phyloP scores from a whole-genome alignment of 2,888 invertebrate species.

The Diplolepis rosae region DNA sequence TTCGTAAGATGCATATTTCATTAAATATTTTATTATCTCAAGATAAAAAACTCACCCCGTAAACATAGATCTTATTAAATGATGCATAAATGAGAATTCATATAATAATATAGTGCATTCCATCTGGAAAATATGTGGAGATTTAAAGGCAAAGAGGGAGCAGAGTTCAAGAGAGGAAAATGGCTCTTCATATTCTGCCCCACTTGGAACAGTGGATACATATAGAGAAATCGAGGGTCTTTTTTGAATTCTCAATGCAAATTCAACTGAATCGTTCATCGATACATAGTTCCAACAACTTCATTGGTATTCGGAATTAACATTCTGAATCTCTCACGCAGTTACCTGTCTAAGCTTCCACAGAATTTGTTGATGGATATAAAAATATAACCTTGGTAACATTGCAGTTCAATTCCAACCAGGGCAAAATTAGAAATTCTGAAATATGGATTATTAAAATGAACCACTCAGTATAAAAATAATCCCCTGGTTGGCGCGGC shows the following conservation, averaged over 20 bases:
- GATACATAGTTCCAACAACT: neutral
- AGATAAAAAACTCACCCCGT: too few relatives aligned
- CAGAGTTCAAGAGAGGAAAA: neutral
- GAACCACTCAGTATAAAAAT: too few relatives aligned
- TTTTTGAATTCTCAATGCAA: neutral
- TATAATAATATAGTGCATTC: conserved; percentile 8
- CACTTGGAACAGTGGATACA: neutral
- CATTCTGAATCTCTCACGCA: neutral
- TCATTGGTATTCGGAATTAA: neutral
- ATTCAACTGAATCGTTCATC: conserved; percentile 24
- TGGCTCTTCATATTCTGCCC: neutral
- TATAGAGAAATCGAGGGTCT: neutral
- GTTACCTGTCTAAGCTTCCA: too few relatives aligned
- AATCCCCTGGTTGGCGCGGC: too few relatives aligned
- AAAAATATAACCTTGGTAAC: neutral
- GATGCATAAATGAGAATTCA: too few relatives aligned
- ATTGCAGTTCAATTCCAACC: neutral
- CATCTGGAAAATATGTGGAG: neutral
- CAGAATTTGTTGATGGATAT: too few relatives aligned
- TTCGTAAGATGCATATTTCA: too few relatives aligned
- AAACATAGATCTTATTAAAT: too few relatives aligned
- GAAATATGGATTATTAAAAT: too few relatives aligned
- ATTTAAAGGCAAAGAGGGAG: neutral
- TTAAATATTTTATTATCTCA: too few relatives aligned
- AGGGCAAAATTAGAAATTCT: neutral